These are phyloP conservation scores for Phoebastria nigripes DNA, from an alignment of 2,797 vertebrate genomes.

Conservation along the genomic window DNA sequence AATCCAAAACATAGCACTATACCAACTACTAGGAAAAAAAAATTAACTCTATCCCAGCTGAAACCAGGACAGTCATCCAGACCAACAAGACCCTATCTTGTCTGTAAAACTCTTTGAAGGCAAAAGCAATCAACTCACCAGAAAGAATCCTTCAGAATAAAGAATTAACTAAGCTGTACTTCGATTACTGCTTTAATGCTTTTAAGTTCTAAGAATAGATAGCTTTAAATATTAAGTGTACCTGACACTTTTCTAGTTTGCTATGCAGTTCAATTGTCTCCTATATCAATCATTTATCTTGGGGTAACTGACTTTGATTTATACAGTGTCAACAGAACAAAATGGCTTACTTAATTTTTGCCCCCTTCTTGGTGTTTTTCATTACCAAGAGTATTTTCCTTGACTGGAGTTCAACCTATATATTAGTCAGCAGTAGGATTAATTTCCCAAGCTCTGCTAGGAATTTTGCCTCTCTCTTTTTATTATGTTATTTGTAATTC, in stretches of 20 bases:
- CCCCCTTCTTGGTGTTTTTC: not conserved
- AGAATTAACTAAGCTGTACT: not conserved
- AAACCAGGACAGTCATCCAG: too few species aligned
- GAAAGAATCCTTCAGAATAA: not conserved
- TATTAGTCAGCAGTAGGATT: not conserved
- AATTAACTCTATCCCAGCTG: too few species aligned
- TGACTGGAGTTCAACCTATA: fast-evolving
- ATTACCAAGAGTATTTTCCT: not conserved
- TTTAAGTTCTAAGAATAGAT: not conserved
- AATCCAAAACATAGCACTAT: too few species aligned
- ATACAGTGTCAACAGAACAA: not conserved
- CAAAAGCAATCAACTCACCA: not conserved
- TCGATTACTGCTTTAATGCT: not conserved
- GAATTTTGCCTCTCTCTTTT: not conserved
- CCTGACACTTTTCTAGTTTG: not conserved
- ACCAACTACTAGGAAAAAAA: too few species aligned
- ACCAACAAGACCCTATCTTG: not conserved
- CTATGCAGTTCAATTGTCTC: not conserved
- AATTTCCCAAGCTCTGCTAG: not conserved
- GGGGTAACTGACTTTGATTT: not conserved
- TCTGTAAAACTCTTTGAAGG: not conserved
- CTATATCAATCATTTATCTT: not conserved
- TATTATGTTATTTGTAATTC: not conserved
- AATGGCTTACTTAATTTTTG: not conserved
- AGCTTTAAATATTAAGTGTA: not conserved